Conservation (phyloP, 2,113 vertebrate genomes). For the Brachyistius frenatus region DNA sequence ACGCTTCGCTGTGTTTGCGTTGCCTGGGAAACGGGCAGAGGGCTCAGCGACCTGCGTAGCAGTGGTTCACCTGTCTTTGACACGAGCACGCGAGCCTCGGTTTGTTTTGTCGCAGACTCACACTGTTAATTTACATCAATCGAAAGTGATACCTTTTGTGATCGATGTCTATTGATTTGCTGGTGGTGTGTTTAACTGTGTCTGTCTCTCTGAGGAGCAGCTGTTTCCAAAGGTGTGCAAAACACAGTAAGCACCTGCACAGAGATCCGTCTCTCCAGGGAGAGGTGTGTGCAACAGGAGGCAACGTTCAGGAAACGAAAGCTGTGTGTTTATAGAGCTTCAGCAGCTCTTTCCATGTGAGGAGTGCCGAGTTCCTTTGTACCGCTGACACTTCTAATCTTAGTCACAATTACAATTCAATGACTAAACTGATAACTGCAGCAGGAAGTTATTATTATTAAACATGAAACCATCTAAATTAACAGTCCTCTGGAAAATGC, state of each 20-base stretch:
- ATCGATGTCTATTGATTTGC: neutral
- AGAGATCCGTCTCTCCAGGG: conserved; percentile 59
- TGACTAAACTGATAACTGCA: conserved; percentile 5
- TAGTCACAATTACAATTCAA: conserved; percentile 2
- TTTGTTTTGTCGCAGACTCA: neutral
- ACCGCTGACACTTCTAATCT: conserved; percentile 38
- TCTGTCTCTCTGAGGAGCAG: conserved; percentile 50
- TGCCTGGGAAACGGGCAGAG: conserved; percentile 73
- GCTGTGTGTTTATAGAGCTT: conserved; percentile 61
- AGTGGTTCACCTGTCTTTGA: conserved; percentile 57
- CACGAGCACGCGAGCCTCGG: conserved; percentile 17
- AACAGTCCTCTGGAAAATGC: neutral
- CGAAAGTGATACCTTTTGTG: neutral
- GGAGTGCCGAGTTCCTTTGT: conserved; percentile 33
- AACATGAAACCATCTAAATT: conserved; percentile 18
- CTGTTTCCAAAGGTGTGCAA: conserved; percentile 52
- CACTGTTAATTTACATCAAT: neutral
- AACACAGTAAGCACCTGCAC: conserved; percentile 53
- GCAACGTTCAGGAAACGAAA: conserved; percentile 45
- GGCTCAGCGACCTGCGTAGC: conserved; percentile 56
- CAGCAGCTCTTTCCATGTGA: conserved; percentile 46
- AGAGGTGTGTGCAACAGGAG: conserved; percentile 51
- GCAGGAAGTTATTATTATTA: neutral
- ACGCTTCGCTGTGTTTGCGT: conserved; percentile 76
- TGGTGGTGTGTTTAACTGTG: conserved; percentile 44